Conservation (phyloP, 2,113 vertebrate genomes). For the Vireo altiloquus region DNA sequence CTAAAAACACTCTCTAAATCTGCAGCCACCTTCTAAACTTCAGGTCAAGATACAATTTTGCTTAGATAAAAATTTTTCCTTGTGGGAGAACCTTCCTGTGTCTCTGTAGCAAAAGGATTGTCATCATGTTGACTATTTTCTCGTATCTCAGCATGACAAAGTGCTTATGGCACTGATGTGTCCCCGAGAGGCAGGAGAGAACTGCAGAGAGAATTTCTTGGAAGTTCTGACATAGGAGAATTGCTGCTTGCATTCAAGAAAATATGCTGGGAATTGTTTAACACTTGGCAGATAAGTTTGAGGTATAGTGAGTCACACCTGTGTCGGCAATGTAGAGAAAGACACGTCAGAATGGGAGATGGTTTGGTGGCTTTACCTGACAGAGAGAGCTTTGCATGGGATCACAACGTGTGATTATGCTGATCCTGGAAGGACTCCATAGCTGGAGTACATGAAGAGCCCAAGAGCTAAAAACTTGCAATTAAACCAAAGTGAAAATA, state of each 20-base stretch:
- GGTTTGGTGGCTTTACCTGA: neutral
- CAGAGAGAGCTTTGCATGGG: neutral
- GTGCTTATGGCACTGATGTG: accelerated
- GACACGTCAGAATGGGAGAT: too few species aligned
- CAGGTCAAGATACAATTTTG: neutral
- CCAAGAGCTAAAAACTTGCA: neutral
- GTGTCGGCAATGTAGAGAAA: neutral
- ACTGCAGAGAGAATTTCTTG: neutral
- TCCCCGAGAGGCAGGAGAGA: neutral
- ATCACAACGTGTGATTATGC: accelerated
- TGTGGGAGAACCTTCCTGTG: neutral
- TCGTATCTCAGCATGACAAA: accelerated
- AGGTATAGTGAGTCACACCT: neutral
- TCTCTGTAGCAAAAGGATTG: neutral
- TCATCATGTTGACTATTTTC: accelerated
- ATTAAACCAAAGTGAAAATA: neutral
- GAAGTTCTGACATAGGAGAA: neutral
- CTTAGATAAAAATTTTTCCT: neutral
- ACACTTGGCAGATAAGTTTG: neutral
- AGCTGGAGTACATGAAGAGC: neutral
- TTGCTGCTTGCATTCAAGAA: neutral
- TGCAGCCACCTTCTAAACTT: neutral
- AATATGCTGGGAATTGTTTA: neutral
- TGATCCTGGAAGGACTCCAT: neutral
- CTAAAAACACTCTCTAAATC: neutral